Conservation (phyloP, 1,140 invertebrate species). For the Micrasema longulum region DNA sequence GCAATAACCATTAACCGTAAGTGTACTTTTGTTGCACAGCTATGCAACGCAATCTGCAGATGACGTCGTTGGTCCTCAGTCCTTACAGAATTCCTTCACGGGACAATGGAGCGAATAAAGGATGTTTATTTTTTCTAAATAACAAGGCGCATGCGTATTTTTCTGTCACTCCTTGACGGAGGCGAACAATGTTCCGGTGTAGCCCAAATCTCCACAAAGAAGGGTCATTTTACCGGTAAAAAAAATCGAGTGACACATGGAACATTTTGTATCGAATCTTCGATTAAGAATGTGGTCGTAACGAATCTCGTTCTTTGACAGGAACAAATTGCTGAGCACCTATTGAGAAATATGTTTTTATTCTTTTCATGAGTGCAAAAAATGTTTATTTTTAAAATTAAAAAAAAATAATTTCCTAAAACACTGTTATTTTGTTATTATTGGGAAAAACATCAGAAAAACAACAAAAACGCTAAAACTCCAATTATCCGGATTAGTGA, state of each 20-base stretch:
- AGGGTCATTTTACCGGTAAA: constrained; percentile 36
- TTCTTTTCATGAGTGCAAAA: too few relatives aligned
- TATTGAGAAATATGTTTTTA: too few relatives aligned
- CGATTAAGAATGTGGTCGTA: constrained; percentile 21
- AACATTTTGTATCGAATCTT: constrained; percentile 13
- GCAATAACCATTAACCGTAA: too few relatives aligned
- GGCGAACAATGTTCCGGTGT: constrained; percentile 40
- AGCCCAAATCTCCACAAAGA: constrained; percentile 11
- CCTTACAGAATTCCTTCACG: constrained; percentile 18
- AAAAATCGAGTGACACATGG: constrained; percentile 30
- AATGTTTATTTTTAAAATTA: too few relatives aligned
- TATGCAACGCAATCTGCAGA: constrained; percentile 4
- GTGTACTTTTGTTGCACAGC: neutral
- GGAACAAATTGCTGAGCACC: constrained; percentile 3
- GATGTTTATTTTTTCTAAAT: constrained; percentile 45
- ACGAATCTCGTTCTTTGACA: constrained; percentile 6
- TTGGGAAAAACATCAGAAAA: too few relatives aligned
- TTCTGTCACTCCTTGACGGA: constrained; percentile 44
- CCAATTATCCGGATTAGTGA: too few relatives aligned
- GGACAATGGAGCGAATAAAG: constrained; percentile 48
- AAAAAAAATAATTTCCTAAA: too few relatives aligned
- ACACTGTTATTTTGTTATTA: too few relatives aligned
- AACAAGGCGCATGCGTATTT: constrained; percentile 42
- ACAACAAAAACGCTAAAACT: too few relatives aligned
- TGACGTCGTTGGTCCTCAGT: constrained; percentile 39